These are phyloP conservation scores for Australoheros scitulus DNA, from an alignment of 2,113 vertebrate species.

Conservation along the genomic window DNA sequence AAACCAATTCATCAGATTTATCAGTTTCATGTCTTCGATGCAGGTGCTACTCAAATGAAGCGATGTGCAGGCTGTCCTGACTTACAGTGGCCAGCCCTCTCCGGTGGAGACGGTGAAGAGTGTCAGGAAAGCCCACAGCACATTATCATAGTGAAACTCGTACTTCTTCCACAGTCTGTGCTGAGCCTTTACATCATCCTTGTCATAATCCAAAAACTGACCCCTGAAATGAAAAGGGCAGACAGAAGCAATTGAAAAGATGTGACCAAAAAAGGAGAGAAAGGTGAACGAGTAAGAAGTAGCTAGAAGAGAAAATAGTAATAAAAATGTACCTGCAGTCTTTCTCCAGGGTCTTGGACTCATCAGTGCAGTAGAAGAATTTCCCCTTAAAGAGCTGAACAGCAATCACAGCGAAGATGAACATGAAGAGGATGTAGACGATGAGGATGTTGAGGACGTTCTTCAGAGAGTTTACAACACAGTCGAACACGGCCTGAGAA, in stretches of 20 bases:
- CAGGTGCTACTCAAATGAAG: not conserved
- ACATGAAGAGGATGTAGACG: constrained; percentile 99
- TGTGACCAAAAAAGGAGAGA: not conserved
- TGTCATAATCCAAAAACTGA: constrained; percentile 92
- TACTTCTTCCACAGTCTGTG: constrained; percentile 96
- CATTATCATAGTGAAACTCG: constrained; percentile 97
- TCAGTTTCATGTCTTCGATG: not conserved
- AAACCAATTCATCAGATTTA: not conserved
- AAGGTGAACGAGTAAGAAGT: not conserved
- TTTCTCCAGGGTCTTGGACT: constrained; percentile 93
- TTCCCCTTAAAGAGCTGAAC: constrained; percentile 99
- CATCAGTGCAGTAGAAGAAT: constrained; percentile 98
- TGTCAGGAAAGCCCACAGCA: constrained; percentile 96
- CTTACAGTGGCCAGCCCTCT: constrained; percentile 98
- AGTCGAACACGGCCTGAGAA: constrained; percentile 95
- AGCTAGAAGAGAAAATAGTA: not conserved
- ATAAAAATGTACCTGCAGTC: constrained; percentile 88
- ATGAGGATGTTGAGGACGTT: constrained; percentile 98
- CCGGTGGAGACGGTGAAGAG: constrained; percentile 98
- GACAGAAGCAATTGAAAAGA: not conserved
- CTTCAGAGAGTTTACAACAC: constrained; percentile 97
- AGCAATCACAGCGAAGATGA: constrained; percentile 97
- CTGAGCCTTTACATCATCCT: constrained; percentile 87
- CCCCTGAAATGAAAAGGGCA: constrained; percentile 78
- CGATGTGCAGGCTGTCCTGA: constrained; percentile 41